Conservation (phyloP, 2,888 invertebrate species). For the Sicus ferrugineus region DNA sequence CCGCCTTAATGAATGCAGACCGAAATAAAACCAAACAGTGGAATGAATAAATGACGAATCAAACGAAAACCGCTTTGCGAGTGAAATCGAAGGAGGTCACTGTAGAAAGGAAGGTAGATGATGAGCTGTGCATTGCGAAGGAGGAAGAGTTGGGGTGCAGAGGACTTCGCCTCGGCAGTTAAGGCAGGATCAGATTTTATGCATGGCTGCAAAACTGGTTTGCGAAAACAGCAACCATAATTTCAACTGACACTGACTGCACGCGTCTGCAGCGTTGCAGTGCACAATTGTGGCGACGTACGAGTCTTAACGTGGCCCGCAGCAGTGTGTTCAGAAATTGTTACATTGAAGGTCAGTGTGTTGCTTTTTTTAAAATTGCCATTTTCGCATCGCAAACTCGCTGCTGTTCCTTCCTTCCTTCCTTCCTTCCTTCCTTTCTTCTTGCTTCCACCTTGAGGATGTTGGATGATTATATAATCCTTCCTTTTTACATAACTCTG, state of each 20-base stretch:
- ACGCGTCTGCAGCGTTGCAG: constrained; percentile 15
- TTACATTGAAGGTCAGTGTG: too few species aligned
- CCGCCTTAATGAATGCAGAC: background rate
- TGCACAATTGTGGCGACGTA: too few species aligned
- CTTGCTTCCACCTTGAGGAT: background rate
- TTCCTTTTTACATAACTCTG: background rate
- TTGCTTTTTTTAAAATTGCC: too few species aligned
- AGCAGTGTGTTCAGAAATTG: too few species aligned
- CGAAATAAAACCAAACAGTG: background rate
- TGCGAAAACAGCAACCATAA: background rate
- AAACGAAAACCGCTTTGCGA: background rate
- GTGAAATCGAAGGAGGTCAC: background rate
- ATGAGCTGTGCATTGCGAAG: too few species aligned
- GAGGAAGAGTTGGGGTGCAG: background rate
- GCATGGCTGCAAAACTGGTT: background rate
- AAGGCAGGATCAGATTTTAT: background rate
- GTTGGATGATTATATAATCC: background rate
- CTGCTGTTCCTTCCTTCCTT: background rate
- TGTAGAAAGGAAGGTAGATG: too few species aligned
- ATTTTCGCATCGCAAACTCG: too few species aligned
- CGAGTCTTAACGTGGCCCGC: too few species aligned
- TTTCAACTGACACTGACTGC: background rate
- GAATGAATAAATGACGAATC: background rate
- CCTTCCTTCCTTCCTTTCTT: background rate
- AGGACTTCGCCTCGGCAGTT: background rate